Evolutionary conservation across 2,888 invertebrate species (phyloP), one percentile per base, ranked within the genome.

Genomic region (Tipula unca): DNA sequence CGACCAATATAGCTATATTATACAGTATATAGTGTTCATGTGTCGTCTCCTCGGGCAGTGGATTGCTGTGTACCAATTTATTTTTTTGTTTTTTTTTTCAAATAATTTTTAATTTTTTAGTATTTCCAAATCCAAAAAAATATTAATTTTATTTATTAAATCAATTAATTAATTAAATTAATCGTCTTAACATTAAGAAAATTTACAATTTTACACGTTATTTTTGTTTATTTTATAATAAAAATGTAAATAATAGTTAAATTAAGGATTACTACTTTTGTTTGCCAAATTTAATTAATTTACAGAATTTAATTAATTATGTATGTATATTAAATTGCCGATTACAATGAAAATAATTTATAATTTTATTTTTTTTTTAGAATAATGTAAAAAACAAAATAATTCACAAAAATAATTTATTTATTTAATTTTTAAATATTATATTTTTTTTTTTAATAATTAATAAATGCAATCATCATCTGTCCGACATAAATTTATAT

Each of bases 381-480:
- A n/a, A n/a, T n/a, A n/a, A 39, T 39, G 39, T 39, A 39, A 39
- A 39, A 54, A 6, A 54, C 4, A 32, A 32, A 32, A 32, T n/a
- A 14, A 42, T 39, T 39, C 17, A 17, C 3, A n/a, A 48, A 69
- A 69, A 25, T 25, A 25, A 25, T 25, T 69, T 25, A 10, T 69
- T 69, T 69, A 69, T 69, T 1, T 0, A 69, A 69, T 48, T 48
- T n/a, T n/a, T n/a, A n/a, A n/a, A n/a, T n/a, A n/a, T n/a, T n/a
- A 32, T 69, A 69, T 69, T 25, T 25, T 69, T 69, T 25, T 25
- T 25, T 69, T 69, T 69, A 69, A 69, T 69, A n/a, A n/a, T n/a
- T n/a, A n/a, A n/a, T 25, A 69, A 69, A 69, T 69, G 69, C 69
- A 69, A 69, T 69, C 69, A 69, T 69, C 69, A 69, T 69, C 69